Evolutionary conservation across 2,113 vertebrate genomes (phyloP).

Genomic region (pig (Sus scrofa)): DNA sequence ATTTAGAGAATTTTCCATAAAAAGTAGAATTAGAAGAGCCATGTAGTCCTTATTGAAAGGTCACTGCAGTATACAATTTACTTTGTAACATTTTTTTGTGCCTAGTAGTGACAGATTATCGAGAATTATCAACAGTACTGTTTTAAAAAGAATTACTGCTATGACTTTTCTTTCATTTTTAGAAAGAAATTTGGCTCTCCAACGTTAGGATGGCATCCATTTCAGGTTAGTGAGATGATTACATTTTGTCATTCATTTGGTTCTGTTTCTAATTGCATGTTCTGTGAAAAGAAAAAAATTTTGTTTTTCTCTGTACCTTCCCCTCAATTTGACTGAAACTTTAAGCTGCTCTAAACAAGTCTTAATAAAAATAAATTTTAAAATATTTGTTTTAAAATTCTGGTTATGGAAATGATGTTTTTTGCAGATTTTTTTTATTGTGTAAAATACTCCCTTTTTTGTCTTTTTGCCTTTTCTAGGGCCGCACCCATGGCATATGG

Average conservation of each 20-base stretch:
- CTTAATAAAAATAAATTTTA: conserved; percentile 3
- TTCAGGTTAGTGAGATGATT: conserved; percentile 78
- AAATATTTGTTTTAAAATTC: conserved; percentile 26
- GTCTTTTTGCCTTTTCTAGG: too few relatives aligned
- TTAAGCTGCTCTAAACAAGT: not conserved
- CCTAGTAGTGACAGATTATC: not conserved
- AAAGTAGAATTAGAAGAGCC: not conserved
- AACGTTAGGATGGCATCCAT: conserved; percentile 72
- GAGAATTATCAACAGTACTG: not conserved
- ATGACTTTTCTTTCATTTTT: conserved; percentile 57
- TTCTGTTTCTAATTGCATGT: conserved; percentile 18
- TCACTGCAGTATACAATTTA: not conserved
- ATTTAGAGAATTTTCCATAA: not conserved
- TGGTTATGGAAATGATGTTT: not conserved
- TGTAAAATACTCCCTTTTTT: too few relatives aligned
- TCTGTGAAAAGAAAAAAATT: not conserved
- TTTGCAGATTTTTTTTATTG: not conserved
- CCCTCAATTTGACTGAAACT: not conserved
- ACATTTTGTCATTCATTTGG: conserved; percentile 15
- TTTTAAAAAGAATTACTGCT: not conserved
- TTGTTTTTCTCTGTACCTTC: conserved; percentile 7
- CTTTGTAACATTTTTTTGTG: conserved; percentile 33
- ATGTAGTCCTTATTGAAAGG: not conserved
- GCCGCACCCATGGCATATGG: too few relatives aligned
- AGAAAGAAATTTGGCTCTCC: conserved; percentile 70